phyloP scores from a whole-genome alignment of 2,888 invertebrate genomes.

The Syrphus vitripennis region DNA sequence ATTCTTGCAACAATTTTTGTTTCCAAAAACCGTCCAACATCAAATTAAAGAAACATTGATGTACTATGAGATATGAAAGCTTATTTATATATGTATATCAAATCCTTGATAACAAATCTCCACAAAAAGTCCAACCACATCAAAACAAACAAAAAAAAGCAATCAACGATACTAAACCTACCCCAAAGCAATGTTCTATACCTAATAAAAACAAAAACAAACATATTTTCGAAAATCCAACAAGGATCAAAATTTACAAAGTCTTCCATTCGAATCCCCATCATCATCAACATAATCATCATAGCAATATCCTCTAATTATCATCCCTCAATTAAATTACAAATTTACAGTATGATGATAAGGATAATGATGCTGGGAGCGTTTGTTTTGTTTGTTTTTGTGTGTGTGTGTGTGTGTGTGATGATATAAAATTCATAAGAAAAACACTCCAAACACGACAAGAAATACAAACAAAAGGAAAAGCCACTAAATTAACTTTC shows the following conservation, averaged over 20 bases:
- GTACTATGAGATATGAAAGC: no score
- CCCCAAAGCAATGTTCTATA: constrained; percentile 41
- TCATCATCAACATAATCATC: no score
- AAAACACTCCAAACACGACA: constrained; percentile 42
- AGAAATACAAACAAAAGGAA: constrained; percentile 41
- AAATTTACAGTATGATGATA: constrained; percentile 42
- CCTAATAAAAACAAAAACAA: background rate
- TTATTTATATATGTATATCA: background rate
- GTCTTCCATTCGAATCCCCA: background rate
- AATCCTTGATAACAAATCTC: background rate
- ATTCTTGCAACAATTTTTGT: no score
- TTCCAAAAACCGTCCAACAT: no score
- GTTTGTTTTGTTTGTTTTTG: no score
- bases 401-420: constrained; percentile 20
- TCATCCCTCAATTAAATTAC: constrained; percentile 69
- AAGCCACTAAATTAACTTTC: constrained; percentile 77
- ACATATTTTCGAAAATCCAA: background rate
- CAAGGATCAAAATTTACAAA: constrained; percentile 26
- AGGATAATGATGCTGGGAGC: background rate
- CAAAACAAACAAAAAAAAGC: constrained; percentile 3
- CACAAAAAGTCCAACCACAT: background rate
- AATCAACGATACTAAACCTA: constrained; percentile 31
- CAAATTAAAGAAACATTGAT: no score
- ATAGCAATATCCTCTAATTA: constrained; percentile 42
- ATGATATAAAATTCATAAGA: constrained; percentile 37